These are phyloP conservation scores for Anastrepha ludens DNA, from an alignment of 1,140 invertebrate species.

Conservation along the genomic window DNA sequence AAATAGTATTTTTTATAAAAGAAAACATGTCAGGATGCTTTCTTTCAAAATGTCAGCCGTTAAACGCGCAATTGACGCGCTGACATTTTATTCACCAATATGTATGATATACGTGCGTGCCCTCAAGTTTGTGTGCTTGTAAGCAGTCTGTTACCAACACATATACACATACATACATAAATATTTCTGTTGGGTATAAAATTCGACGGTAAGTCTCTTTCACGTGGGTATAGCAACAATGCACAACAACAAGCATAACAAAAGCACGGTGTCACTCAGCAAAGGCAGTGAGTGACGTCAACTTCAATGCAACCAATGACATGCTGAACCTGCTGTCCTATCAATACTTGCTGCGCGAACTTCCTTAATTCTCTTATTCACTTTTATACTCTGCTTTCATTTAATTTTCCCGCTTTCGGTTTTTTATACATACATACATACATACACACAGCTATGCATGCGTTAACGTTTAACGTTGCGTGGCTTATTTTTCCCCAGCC, in stretches of 20 bases:
- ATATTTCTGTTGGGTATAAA: not conserved
- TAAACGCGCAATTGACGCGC: constrained; percentile 14
- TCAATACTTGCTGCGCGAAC: not conserved
- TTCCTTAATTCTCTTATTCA: not conserved
- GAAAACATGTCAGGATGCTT: not conserved
- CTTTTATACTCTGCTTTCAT: not conserved
- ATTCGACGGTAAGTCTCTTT: not conserved
- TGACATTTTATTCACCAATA: constrained; percentile 9
- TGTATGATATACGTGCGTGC: not conserved
- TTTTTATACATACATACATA: not conserved
- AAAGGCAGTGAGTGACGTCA: constrained; percentile 7
- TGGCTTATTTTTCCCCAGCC: not conserved
- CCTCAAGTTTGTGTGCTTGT: not conserved
- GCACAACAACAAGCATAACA: not conserved
- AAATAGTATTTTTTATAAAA: constrained; percentile 9
- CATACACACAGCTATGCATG: too few relatives aligned
- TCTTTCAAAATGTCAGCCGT: constrained; percentile 12
- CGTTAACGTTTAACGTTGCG: not conserved
- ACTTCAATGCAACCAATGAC: constrained; percentile 30
- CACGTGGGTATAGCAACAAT: not conserved
- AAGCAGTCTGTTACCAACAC: too few relatives aligned
- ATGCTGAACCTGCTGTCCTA: not conserved
- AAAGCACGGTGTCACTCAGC: not conserved
- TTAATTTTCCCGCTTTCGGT: not conserved
- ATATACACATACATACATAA: too few relatives aligned